Evolutionary conservation across 1,140 invertebrate genomes (phyloP).

Genomic region (Listronotus oregonensis): DNA sequence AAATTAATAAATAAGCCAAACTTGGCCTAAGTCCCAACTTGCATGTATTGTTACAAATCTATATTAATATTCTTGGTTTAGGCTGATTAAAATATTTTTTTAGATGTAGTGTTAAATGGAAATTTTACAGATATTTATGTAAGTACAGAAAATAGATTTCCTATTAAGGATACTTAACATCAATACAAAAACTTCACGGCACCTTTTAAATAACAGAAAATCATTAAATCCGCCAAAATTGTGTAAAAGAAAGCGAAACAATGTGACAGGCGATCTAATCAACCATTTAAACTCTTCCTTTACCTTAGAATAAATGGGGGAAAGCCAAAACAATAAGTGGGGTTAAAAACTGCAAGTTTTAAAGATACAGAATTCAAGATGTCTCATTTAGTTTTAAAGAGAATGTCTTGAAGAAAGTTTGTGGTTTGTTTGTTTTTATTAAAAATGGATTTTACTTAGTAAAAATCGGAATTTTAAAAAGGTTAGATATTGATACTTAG

Average conservation of each 20-base stretch:
- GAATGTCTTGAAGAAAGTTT: conserved; percentile 11
- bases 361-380: conserved; percentile 27
- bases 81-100: too few relatives aligned
- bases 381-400: conserved; percentile 7
- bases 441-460: conserved; percentile 23
- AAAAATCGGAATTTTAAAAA: background rate
- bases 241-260: conserved; percentile 24
- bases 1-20: too few relatives aligned
- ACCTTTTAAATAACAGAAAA: background rate
- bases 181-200: too few relatives aligned
- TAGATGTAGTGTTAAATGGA: too few relatives aligned
- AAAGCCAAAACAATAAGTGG: conserved; percentile 12
- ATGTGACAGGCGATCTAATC: conserved; percentile 14
- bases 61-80: too few relatives aligned
- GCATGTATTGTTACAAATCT: too few relatives aligned
- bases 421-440: conserved; percentile 6
- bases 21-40: too few relatives aligned
- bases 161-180: too few relatives aligned
- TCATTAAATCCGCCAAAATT: conserved; percentile 20
- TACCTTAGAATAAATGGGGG: conserved; percentile 10
- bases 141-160: too few relatives aligned
- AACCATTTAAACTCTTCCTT: conserved; percentile 29
- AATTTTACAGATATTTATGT: too few relatives aligned
- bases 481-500: too few relatives aligned
- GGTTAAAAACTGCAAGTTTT: conserved; percentile 19